A percentile compares a stretch with the other conserved stretches of the same genome.
Conservation (phyloP, 2,888 invertebrate genomes). For the Leptothorax acervorum region DNA sequence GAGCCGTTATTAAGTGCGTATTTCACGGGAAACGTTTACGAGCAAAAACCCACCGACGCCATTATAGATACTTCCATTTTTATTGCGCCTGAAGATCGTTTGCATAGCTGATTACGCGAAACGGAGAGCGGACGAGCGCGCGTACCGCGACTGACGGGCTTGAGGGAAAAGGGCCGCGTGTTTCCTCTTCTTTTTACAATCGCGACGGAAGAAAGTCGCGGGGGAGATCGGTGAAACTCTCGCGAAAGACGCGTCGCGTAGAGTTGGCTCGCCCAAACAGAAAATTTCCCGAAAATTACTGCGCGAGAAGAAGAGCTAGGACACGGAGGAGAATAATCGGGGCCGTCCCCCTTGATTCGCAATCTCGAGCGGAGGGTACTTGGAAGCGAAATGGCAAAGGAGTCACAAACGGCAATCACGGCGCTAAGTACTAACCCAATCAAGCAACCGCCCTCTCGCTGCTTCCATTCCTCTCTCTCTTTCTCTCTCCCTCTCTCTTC, state of each 20-base stretch:
- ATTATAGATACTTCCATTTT: conserved; percentile 75
- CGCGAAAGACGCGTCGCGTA: not conserved
- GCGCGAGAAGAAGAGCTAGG: conserved; percentile 2
- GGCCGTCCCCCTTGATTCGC: conserved; percentile 52
- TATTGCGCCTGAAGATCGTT: conserved; percentile 76
- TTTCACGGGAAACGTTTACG: conserved; percentile 81
- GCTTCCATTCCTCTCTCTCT: conserved; percentile 46
- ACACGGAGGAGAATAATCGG: conserved; percentile 37
- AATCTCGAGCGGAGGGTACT: conserved; percentile 63
- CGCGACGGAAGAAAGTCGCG: not conserved
- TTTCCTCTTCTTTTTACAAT: conserved; percentile 5
- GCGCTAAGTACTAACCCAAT: conserved; percentile 81
- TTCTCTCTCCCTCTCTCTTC: conserved; percentile 20
- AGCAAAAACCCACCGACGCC: conserved; percentile 78
- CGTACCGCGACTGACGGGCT: conserved; percentile 2
- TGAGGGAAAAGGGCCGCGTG: not conserved
- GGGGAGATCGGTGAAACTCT: not conserved
- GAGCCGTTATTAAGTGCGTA: conserved; percentile 76
- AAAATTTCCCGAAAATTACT: conserved; percentile 16
- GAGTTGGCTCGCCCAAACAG: not conserved
- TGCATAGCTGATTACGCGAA: conserved; percentile 81
- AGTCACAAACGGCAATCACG: conserved; percentile 83
- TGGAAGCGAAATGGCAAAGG: conserved; percentile 74
- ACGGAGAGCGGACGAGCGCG: conserved; percentile 47
- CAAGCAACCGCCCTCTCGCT: conserved; percentile 70